A percentile compares a stretch with the other conserved stretches of the same genome.
Conservation (phyloP, 2,797 vertebrate genomes). For the Neosalanx taihuensis region DNA sequence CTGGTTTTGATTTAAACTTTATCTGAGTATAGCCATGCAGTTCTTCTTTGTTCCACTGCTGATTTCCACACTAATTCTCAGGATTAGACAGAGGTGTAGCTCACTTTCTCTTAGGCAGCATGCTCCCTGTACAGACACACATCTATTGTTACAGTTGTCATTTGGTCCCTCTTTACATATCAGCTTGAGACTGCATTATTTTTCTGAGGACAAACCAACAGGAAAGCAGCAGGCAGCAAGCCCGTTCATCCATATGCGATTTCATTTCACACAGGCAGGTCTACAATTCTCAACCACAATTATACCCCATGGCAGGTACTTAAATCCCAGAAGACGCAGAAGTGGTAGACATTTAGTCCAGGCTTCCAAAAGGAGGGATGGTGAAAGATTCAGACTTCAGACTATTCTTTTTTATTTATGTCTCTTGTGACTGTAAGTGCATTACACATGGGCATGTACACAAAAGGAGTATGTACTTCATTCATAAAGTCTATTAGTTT, state of each 20-base stretch:
- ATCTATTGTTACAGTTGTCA: constrained; percentile 38
- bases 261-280: constrained; percentile 47
- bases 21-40: constrained; percentile 34
- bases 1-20: constrained; percentile 50
- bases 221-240: constrained; percentile 41
- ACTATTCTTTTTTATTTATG: neutral
- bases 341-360: neutral
- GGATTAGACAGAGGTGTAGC: constrained; percentile 34
- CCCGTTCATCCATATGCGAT: constrained; percentile 14
- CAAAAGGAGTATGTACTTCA: constrained; percentile 24
- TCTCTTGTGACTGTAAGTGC: constrained; percentile 29
- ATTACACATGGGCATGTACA: constrained; percentile 43
- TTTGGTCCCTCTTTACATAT: constrained; percentile 22
- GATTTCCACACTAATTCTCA: constrained; percentile 38
- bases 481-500: neutral
- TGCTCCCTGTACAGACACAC: constrained; percentile 28
- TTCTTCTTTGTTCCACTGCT: constrained; percentile 36
- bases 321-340: constrained; percentile 32
- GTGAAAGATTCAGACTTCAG: constrained; percentile 31
- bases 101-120: constrained; percentile 10
- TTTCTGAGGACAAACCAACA: constrained; percentile 47
- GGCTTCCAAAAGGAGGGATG: constrained; percentile 11
- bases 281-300: constrained; percentile 29
- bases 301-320: constrained; percentile 35
- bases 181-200: constrained; percentile 31